These are phyloP conservation scores for Drosophila tropicalis DNA, from an alignment of 1,140 invertebrate genomes.

Conservation along the genomic window DNA sequence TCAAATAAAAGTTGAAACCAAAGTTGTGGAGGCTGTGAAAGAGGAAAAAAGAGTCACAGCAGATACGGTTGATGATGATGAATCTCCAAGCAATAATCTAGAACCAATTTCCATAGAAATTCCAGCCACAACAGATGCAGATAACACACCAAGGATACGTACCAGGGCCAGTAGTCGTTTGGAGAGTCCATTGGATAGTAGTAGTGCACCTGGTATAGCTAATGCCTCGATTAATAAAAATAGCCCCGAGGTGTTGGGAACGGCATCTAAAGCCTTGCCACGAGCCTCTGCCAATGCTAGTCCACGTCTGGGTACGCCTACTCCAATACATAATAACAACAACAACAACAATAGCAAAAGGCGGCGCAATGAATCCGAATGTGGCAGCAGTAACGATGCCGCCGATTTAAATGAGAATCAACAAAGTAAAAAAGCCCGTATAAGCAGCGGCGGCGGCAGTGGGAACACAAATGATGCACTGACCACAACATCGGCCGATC, in stretches of 20 bases:
- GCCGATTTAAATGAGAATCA: conserved; percentile 30
- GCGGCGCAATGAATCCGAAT: conserved; percentile 90
- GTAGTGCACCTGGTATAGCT: conserved; percentile 74
- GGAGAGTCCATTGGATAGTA: conserved; percentile 87
- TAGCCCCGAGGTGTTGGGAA: conserved; percentile 83
- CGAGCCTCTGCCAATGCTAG: conserved; percentile 57
- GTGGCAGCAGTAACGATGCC: conserved; percentile 73
- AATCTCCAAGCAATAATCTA: conserved; percentile 36
- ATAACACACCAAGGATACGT: conserved; percentile 84
- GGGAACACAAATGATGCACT: conserved; percentile 13
- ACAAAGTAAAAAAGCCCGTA: conserved; percentile 50
- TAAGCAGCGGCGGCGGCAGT: conserved; percentile 45
- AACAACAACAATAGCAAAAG: conserved; percentile 84
- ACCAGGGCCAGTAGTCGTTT: conserved; percentile 89
- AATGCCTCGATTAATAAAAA: background rate
- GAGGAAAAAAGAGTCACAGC: conserved; percentile 44
- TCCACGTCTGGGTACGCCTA: conserved; percentile 54
- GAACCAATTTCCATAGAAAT: conserved; percentile 81
- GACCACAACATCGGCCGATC: conserved; percentile 26
- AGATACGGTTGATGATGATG: conserved; percentile 13
- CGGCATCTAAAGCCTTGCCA: conserved; percentile 31
- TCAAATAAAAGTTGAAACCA: conserved; percentile 35
- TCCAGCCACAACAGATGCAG: conserved; percentile 62
- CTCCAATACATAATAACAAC: conserved; percentile 52
- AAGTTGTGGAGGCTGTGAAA: conserved; percentile 28